Evolutionary conservation across 2,888 invertebrate genomes (phyloP).

Genomic region (Hipparchia sbordonii): DNA sequence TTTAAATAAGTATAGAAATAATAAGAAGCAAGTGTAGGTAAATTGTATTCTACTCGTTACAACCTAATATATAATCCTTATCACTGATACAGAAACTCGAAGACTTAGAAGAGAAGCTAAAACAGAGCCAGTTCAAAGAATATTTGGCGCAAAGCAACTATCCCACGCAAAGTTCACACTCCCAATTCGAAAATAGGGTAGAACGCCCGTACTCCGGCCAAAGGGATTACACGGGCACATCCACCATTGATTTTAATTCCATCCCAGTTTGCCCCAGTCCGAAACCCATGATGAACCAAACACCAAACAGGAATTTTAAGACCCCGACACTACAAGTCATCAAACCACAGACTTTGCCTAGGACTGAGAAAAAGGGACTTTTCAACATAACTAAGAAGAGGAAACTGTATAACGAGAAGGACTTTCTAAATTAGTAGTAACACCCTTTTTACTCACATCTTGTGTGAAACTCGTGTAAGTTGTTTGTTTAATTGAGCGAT

Average conservation of each 20-base stretch:
- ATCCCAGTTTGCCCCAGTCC: slow-evolving; percentile 50
- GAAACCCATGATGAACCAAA: slow-evolving; percentile 45
- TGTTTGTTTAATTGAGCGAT: slow-evolving; percentile 37
- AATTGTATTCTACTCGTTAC: too few species aligned
- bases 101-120: slow-evolving; percentile 75
- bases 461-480: slow-evolving; percentile 16
- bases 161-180: slow-evolving; percentile 50
- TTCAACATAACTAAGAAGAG: slow-evolving; percentile 74
- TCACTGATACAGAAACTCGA: slow-evolving; percentile 51
- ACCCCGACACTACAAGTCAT: slow-evolving; percentile 62
- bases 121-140: slow-evolving; percentile 72
- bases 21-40: too few species aligned
- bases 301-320: slow-evolving; percentile 45
- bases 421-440: slow-evolving; percentile 65
- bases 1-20: too few species aligned
- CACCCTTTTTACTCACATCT: slow-evolving; percentile 8
- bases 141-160: slow-evolving; percentile 65
- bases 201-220: slow-evolving; percentile 69
- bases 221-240: slow-evolving; percentile 50
- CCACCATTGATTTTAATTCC: slow-evolving; percentile 43
- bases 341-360: slow-evolving; percentile 48
- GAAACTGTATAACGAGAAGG: slow-evolving; percentile 72
- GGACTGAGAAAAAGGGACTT: slow-evolving; percentile 63
- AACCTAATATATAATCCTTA: neutral
- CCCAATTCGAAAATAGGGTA: slow-evolving; percentile 56